These are phyloP conservation scores for Gambelia wislizenii DNA, from an alignment of 2,797 vertebrate species.

Conservation along the genomic window DNA sequence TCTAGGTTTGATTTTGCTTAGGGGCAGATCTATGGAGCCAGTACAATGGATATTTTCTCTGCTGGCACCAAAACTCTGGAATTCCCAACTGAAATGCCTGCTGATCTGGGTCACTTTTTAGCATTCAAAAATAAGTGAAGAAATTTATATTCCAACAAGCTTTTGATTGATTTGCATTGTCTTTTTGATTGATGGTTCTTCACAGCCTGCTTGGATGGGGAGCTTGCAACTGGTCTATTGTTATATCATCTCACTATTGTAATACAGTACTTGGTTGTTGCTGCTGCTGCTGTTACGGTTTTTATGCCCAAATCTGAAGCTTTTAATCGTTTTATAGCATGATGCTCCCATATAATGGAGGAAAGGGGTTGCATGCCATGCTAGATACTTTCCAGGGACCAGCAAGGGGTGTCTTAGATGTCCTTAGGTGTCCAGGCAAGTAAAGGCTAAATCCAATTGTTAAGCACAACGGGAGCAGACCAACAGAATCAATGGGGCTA, in stretches of 20 bases:
- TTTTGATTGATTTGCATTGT: conserved; percentile 11
- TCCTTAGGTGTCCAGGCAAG: not conserved
- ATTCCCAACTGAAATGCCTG: not conserved
- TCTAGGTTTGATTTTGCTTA: not conserved
- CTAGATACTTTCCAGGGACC: not conserved
- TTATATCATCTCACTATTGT: not conserved
- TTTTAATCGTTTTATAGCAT: not conserved
- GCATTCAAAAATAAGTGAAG: not conserved
- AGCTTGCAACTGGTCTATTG: not conserved
- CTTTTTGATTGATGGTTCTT: conserved; percentile 13
- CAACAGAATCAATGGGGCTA: too few relatives aligned
- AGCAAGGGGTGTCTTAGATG: not conserved
- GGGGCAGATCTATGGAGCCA: not conserved
- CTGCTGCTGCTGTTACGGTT: not conserved
- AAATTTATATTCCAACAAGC: not conserved
- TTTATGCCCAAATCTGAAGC: not conserved
- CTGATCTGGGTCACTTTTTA: not conserved
- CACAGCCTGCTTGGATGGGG: not conserved
- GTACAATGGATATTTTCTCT: not conserved
- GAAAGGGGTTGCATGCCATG: not conserved
- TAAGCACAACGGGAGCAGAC: too few relatives aligned
- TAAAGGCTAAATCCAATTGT: not conserved
- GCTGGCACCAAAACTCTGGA: not conserved
- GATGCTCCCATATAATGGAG: not conserved
- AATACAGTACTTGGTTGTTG: not conserved